Evolutionary conservation across 2,797 vertebrate genomes (phyloP).

Genomic region (Epinephelus malabaricus): DNA sequence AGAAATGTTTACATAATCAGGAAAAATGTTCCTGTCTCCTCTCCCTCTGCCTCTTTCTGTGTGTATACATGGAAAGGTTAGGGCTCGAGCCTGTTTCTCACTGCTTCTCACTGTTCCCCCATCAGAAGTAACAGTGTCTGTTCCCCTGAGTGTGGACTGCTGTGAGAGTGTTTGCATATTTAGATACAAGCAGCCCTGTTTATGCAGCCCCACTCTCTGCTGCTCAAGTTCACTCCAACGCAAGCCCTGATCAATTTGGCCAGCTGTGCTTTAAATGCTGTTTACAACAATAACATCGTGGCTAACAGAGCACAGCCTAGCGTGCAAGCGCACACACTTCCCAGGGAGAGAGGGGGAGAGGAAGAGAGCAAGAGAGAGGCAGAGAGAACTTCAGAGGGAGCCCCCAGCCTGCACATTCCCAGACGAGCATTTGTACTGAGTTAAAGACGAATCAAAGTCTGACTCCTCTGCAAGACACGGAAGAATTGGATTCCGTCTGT

Average conservation of each 20-base stretch:
- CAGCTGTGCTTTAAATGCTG: slow-evolving; percentile 95
- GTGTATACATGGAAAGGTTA: slow-evolving; percentile 91
- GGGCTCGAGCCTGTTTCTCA: slow-evolving; percentile 87
- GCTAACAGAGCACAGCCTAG: slow-evolving; percentile 75
- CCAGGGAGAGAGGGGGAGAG: slow-evolving; percentile 16
- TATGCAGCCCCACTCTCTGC: slow-evolving; percentile 93
- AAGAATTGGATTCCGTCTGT: slow-evolving; percentile 80
- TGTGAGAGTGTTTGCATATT: slow-evolving; percentile 95
- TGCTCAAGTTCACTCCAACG: slow-evolving; percentile 91
- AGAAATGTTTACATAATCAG: slow-evolving; percentile 95
- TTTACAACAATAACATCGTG: slow-evolving; percentile 94
- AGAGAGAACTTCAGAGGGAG: slow-evolving; percentile 89
- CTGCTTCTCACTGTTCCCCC: slow-evolving; percentile 89
- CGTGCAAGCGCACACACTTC: slow-evolving; percentile 43
- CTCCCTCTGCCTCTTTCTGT: slow-evolving; percentile 77
- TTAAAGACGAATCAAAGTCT: slow-evolving; percentile 85
- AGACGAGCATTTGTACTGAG: slow-evolving; percentile 81
- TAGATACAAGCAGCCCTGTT: slow-evolving; percentile 90
- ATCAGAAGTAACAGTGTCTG: slow-evolving; percentile 92
- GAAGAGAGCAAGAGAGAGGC: slow-evolving; percentile 34
- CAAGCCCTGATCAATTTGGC: slow-evolving; percentile 93
- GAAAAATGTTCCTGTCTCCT: slow-evolving; percentile 76
- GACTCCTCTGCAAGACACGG: slow-evolving; percentile 75
- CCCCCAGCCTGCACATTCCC: slow-evolving; percentile 86
- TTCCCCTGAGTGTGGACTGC: slow-evolving; percentile 89